Evolutionary conservation across 2,113 vertebrate genomes (phyloP), one percentile per base, ranked within the genome.

Genomic region (Epinephelus moara): DNA sequence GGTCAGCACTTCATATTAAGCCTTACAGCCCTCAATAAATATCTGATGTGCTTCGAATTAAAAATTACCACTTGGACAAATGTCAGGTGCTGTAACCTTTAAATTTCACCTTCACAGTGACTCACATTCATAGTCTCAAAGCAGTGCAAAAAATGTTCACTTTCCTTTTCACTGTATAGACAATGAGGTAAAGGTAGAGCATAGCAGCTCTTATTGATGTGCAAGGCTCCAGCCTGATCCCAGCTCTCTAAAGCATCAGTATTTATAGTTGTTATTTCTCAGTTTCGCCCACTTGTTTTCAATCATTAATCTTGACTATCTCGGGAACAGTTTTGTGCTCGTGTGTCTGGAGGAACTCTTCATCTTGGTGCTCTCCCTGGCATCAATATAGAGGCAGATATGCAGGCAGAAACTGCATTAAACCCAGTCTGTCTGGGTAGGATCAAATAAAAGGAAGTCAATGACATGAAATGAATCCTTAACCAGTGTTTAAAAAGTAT

Each of bases 251-350:
- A 66, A 71, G 75, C 66, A 68, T 66, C 77, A 66, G 71, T 80
- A 87, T 87, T 82, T 89, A 80, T 84, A 68, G 81, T 81, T 56
- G 53, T 72, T 83, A 71, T 88, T 78, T 81, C 78, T 73, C 63
- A 37, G 67, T 59, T 81, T 78, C 69, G 33, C 76, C 68, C 69
- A 78, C 67, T 82, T 87, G 62, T 85, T 85, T 87, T 72, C 78
- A 86, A 53, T 81, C 84, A 78, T 81, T 84, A 81, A 84, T 81
- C 69, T 69, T 56, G 42, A 81, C 59, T 83, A 45, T 33, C 77
- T 30, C 14, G 8, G 77, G 77, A 84, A 53, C 73, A 75, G 74
- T 69, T 70, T 80, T 74, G 63, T 56, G 52, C 52, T 67, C 10
- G 27, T 60, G 53, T 68, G 57, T 88, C 70, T 72, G 53, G 33